Evolutionary conservation across 2,113 vertebrate genomes (phyloP).

Genomic region (Pteruthius melanotis): DNA sequence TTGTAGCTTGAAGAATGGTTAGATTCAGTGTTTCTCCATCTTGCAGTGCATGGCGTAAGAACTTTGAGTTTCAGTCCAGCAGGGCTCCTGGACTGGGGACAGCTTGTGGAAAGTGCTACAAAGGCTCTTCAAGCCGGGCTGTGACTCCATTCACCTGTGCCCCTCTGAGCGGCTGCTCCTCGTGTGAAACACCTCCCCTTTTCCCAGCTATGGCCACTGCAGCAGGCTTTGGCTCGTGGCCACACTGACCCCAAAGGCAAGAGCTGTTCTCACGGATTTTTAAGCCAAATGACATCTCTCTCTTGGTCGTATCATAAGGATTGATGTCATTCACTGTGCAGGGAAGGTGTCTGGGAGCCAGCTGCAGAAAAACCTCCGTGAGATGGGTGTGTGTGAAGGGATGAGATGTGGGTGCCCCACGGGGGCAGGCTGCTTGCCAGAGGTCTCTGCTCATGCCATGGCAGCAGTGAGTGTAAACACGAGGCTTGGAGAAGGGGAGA

Average conservation of each 20-base stretch:
- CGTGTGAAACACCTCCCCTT: accelerated
- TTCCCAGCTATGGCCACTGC: not conserved
- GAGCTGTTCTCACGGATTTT: not conserved
- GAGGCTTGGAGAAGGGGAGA: not conserved
- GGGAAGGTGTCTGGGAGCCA: not conserved
- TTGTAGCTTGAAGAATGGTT: accelerated
- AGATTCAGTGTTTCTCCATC: not conserved
- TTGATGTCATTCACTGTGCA: not conserved
- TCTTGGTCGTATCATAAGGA: not conserved
- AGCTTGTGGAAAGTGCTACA: not conserved
- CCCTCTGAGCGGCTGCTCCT: not conserved
- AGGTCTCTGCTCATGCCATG: not conserved
- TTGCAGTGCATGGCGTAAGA: not conserved
- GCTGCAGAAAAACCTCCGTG: not conserved
- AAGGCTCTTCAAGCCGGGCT: not conserved
- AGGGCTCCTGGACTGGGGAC: not conserved
- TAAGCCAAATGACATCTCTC: not conserved
- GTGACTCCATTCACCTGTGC: not conserved
- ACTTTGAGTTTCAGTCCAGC: not conserved
- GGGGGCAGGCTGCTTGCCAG: not conserved
- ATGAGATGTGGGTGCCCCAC: accelerated
- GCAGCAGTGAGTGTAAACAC: accelerated
- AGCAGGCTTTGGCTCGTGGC: not conserved
- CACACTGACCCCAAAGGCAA: not conserved
- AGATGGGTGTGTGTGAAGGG: not conserved